These are phyloP conservation scores for Danio tinwini DNA, from an alignment of 2,797 vertebrate genomes.

Conservation along the genomic window DNA sequence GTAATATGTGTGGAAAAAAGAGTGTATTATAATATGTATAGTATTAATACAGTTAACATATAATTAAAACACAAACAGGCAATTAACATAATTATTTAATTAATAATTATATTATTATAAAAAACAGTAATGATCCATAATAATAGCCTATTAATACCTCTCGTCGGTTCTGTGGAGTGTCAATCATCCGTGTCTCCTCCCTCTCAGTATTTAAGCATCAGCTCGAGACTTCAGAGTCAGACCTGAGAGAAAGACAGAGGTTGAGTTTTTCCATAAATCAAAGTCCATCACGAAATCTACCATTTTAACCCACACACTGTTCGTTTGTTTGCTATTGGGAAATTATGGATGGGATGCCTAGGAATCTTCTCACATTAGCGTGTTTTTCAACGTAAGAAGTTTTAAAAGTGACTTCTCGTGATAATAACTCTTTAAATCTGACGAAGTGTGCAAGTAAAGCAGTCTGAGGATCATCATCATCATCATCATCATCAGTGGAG, in stretches of 20 bases:
- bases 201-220: slow-evolving; percentile 44
- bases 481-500: not conserved
- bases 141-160: too few species aligned
- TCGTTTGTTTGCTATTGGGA: not conserved
- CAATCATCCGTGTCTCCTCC: slow-evolving; percentile 42
- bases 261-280: not conserved
- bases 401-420: not conserved
- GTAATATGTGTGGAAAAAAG: too few species aligned
- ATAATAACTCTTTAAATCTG: not conserved
- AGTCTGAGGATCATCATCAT: not conserved
- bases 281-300: not conserved
- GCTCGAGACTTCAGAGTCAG: not conserved
- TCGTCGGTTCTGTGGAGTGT: not conserved
- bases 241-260: not conserved
- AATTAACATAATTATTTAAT: too few species aligned
- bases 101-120: too few species aligned
- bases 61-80: too few species aligned
- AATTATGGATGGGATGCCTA: not conserved
- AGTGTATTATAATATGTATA: too few species aligned
- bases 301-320: not conserved
- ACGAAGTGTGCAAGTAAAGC: not conserved
- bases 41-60: too few species aligned
- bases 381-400: not conserved
- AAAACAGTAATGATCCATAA: too few species aligned
- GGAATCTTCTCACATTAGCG: not conserved